These are phyloP conservation scores for Pelosia muscerda DNA, from an alignment of 2,888 invertebrate species.

Conservation along the genomic window DNA sequence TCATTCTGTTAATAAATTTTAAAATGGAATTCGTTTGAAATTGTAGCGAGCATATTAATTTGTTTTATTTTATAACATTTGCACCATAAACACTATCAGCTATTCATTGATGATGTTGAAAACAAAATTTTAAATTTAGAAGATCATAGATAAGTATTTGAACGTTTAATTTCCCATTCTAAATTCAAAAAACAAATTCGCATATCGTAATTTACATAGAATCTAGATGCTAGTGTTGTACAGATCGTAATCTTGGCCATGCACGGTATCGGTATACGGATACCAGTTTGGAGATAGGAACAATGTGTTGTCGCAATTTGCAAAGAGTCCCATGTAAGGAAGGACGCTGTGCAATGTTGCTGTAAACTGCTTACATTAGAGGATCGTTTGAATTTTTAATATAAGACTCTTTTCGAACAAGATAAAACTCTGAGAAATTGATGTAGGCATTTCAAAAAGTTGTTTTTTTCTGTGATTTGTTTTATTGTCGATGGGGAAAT, in stretches of 20 bases:
- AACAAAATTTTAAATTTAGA: conserved; percentile 13
- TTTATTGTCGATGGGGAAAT: no score
- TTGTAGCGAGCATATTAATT: conserved; percentile 21
- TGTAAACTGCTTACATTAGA: conserved; percentile 41
- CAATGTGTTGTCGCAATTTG: conserved; percentile 85
- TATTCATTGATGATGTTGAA: conserved; percentile 16
- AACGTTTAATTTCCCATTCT: conserved; percentile 25
- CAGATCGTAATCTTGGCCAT: conserved; percentile 59
- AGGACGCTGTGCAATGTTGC: conserved; percentile 47
- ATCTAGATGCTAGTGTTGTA: conserved; percentile 53
- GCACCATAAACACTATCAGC: conserved; percentile 30
- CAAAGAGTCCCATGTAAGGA: conserved; percentile 79
- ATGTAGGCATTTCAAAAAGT: background rate
- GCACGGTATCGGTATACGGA: conserved; percentile 41
- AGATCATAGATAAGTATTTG: conserved; percentile 12
- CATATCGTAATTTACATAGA: conserved; percentile 50
- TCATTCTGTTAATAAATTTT: conserved; percentile 49
- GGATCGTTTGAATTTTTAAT: conserved; percentile 28
- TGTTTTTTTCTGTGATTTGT: background rate
- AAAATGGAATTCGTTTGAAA: conserved; percentile 49
- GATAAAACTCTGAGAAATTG: no score
- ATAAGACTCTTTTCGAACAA: conserved; percentile 5
- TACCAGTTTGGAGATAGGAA: conserved; percentile 68
- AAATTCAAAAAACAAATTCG: conserved; percentile 33
- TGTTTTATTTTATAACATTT: conserved; percentile 27